Conservation (phyloP, 35 echinoderm and acorn worm genomes). For the Heliocidaris erythrogramma region DNA sequence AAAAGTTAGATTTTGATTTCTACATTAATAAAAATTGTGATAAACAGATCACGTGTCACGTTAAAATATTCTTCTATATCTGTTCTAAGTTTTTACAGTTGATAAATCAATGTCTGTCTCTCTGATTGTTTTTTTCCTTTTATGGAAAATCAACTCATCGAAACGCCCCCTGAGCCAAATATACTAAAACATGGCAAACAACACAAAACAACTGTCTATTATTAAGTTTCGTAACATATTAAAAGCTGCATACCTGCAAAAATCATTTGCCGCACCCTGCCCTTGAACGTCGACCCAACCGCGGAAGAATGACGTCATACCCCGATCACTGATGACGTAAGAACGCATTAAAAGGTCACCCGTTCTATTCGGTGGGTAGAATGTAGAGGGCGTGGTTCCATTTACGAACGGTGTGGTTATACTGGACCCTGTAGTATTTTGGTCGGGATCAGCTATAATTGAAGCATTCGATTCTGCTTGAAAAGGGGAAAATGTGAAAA, state of each 20-base stretch:
- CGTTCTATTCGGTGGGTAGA: background rate
- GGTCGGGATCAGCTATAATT: background rate
- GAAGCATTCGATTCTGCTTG: background rate
- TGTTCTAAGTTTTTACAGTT: too few species aligned
- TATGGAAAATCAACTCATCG: too few species aligned
- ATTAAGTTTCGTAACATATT: background rate
- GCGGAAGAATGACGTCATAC: slow-evolving; percentile 56
- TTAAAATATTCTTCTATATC: too few species aligned
- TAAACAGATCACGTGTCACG: too few species aligned
- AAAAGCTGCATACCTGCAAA: slow-evolving; percentile 69
- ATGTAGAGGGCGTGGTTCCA: background rate
- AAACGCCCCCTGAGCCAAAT: too few species aligned
- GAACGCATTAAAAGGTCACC: background rate
- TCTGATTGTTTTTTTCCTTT: too few species aligned
- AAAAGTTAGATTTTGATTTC: too few species aligned
- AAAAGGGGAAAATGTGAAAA: background rate
- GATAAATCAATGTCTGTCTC: too few species aligned
- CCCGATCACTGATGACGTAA: slow-evolving; percentile 20
- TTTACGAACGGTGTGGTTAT: background rate
- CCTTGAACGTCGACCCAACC: slow-evolving; percentile 93
- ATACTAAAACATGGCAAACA: too few species aligned
- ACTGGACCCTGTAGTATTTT: background rate
- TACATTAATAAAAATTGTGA: too few species aligned
- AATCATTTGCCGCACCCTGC: slow-evolving; percentile 86
- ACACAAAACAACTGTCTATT: too few species aligned